Percentiles rank a stretch among this genome's conserved stretches.
These are phyloP conservation scores for Conops quadrifasciatus DNA, from an alignment of 2,888 invertebrate species.

Conservation along the genomic window DNA sequence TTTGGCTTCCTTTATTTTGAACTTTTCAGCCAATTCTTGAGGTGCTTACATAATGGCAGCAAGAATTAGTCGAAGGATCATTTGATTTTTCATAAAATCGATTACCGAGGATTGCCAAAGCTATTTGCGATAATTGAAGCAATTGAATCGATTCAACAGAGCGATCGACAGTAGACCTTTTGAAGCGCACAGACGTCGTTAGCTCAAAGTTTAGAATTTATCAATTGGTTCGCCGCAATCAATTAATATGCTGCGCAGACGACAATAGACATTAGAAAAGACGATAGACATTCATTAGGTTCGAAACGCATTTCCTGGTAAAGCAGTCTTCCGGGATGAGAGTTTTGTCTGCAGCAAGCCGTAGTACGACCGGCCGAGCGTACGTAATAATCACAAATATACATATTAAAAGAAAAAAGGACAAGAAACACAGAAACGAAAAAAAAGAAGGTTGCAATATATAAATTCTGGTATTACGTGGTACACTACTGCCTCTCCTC, in stretches of 20 bases:
- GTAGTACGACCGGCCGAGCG: slow-evolving; percentile 7
- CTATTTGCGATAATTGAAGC: slow-evolving; percentile 20
- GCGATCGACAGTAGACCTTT: background rate
- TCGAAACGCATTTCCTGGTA: slow-evolving; percentile 26
- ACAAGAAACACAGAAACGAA: too few relatives aligned
- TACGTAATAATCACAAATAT: background rate
- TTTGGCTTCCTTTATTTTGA: too few relatives aligned
- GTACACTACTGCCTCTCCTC: background rate
- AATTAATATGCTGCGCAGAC: slow-evolving; percentile 19
- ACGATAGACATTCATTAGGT: slow-evolving; percentile 1
- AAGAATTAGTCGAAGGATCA: slow-evolving; percentile 11
- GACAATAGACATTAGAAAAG: slow-evolving; percentile 1
- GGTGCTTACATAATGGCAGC: slow-evolving; percentile 1
- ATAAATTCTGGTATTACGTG: background rate
- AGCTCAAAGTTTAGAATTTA: background rate
- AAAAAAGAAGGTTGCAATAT: background rate
- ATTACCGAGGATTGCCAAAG: background rate
- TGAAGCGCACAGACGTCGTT: background rate
- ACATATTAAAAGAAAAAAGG: slow-evolving; percentile 9
- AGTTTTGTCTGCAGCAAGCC: background rate
- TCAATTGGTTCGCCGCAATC: slow-evolving; percentile 24
- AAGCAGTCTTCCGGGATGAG: slow-evolving; percentile 25
- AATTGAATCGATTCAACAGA: slow-evolving; percentile 29
- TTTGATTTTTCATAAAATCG: background rate
- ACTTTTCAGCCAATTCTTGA: slow-evolving; percentile 54